phyloP scores from a whole-genome alignment of 2,113 vertebrate species.

The Agapornis roseicollis region DNA sequence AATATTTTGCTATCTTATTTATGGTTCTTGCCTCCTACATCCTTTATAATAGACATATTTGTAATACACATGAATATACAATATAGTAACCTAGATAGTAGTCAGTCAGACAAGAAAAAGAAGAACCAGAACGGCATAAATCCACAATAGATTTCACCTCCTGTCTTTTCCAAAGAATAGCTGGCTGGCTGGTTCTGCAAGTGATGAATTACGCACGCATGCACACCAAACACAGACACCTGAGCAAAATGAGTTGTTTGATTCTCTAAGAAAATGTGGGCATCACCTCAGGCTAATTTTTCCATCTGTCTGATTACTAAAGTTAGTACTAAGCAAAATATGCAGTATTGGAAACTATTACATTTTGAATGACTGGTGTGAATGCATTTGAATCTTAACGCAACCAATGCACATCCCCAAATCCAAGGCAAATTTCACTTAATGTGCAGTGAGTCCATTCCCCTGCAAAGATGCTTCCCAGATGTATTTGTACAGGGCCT shows the following conservation, averaged over 20 bases:
- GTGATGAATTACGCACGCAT: neutral
- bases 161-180: neutral
- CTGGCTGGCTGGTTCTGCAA: neutral
- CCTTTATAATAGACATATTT: neutral
- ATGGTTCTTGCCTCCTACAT: neutral
- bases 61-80: neutral
- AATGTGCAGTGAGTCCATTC: neutral
- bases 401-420: neutral
- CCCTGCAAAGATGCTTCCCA: neutral
- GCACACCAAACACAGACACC: neutral
- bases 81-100: neutral
- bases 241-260: neutral
- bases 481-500: neutral
- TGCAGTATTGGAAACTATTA: neutral
- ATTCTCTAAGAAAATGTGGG: slow-evolving; percentile 3
- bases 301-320: neutral
- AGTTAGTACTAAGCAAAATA: neutral
- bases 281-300: neutral
- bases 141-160: slow-evolving; percentile 1
- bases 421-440: neutral
- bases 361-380: neutral
- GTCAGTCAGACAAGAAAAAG: neutral
- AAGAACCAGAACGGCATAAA: neutral
- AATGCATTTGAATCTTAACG: neutral
- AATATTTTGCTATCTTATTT: neutral